Percentiles rank a stretch among this genome's conserved stretches.
These are phyloP conservation scores for Rhea pennata DNA, from an alignment of 2,113 vertebrate genomes.

Conservation along the genomic window DNA sequence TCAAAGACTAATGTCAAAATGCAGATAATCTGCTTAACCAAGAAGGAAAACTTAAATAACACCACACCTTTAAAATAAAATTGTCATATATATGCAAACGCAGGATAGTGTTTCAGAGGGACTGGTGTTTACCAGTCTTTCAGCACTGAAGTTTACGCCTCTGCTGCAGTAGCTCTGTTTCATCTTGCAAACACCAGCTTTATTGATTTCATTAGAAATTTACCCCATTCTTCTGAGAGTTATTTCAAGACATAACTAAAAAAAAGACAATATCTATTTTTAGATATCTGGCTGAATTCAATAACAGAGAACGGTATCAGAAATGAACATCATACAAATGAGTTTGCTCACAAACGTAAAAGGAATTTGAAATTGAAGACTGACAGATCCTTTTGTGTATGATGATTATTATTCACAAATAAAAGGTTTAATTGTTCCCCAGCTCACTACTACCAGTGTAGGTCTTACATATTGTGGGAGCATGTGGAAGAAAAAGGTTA, in stretches of 20 bases:
- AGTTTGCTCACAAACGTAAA: background rate
- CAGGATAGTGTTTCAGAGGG: background rate
- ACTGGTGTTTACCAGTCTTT: background rate
- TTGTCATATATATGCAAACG: background rate
- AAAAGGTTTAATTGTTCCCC: background rate
- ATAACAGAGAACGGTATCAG: background rate
- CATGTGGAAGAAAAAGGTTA: background rate
- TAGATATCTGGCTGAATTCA: background rate
- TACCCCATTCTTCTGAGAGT: background rate
- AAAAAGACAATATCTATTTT: background rate
- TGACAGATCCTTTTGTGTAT: background rate
- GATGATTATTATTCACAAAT: background rate
- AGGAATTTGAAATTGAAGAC: background rate
- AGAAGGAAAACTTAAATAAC: background rate
- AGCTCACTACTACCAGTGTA: background rate
- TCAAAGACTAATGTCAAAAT: background rate
- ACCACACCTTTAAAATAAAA: background rate
- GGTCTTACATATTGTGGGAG: background rate
- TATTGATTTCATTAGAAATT: background rate
- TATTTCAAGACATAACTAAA: conserved; percentile 13
- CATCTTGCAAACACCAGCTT: background rate
- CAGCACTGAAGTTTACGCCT: background rate
- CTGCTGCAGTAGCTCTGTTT: background rate
- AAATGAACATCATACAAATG: background rate
- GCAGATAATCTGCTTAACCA: background rate